These are phyloP conservation scores for Cerastoderma edule DNA, from an alignment of 2,888 invertebrate genomes.

Conservation along the genomic window DNA sequence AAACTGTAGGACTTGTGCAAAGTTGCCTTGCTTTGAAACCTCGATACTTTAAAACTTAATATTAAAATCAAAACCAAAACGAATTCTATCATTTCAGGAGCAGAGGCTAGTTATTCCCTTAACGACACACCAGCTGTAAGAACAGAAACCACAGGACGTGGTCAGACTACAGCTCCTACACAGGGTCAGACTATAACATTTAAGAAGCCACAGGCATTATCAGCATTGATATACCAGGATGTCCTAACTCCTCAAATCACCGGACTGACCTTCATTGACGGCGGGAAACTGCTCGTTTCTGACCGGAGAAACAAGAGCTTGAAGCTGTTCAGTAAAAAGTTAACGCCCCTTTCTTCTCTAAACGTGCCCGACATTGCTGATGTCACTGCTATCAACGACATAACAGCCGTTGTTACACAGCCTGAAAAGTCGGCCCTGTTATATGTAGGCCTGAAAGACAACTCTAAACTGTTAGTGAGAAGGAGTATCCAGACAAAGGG, in stretches of 20 bases:
- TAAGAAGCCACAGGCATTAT: constrained; percentile 5
- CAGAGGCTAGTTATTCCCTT: too few species aligned
- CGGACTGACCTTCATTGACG: constrained; percentile 19
- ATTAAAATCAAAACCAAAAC: too few species aligned
- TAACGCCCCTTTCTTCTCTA: constrained; percentile 9
- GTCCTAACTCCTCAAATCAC: constrained; percentile 12
- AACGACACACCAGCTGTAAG: background rate
- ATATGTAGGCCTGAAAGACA: constrained; percentile 13
- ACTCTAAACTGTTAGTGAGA: constrained; percentile 12
- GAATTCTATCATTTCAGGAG: background rate
- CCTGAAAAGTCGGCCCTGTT: constrained; percentile 11
- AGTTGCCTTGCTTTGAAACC: too few species aligned
- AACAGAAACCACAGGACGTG: background rate
- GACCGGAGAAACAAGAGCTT: constrained; percentile 27
- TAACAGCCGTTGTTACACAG: constrained; percentile 16
- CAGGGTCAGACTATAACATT: background rate
- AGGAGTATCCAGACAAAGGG: constrained; percentile 18
- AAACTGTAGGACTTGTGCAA: too few species aligned
- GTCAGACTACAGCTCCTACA: background rate
- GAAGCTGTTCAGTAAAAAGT: constrained; percentile 27
- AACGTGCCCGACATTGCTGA: constrained; percentile 24
- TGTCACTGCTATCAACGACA: constrained; percentile 28
- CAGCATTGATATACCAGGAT: constrained; percentile 13
- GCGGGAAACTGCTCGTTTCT: constrained; percentile 21
- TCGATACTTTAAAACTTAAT: too few species aligned